A percentile compares a stretch with the other conserved stretches of the same genome.
Conservation (phyloP, 1,140 invertebrate genomes). For the Asbolus verrucosus region DNA sequence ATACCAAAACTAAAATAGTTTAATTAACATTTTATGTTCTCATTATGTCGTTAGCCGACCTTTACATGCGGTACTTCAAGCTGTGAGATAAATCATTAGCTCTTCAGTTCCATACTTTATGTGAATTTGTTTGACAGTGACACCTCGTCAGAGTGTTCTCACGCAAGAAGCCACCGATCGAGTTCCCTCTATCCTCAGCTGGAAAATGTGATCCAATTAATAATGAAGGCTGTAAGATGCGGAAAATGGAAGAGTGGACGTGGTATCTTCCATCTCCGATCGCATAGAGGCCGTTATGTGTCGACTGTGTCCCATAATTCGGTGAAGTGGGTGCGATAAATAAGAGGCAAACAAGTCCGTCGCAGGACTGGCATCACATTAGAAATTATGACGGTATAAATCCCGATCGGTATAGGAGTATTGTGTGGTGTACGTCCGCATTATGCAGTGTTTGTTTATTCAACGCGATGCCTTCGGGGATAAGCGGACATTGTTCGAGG, state of each 20-base stretch:
- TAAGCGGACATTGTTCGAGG: constrained; percentile 42
- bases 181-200: too few relatives aligned
- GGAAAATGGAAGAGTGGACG: background rate
- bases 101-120: too few relatives aligned
- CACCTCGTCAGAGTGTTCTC: too few relatives aligned
- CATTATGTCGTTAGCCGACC: too few relatives aligned
- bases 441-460: constrained; percentile 44
- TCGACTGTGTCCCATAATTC: constrained; percentile 32
- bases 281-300: constrained; percentile 20
- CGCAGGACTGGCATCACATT: constrained; percentile 31
- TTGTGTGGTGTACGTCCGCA: constrained; percentile 30
- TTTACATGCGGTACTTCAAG: too few relatives aligned
- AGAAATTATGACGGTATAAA: constrained; percentile 45
- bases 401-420: constrained; percentile 39
- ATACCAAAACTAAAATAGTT: too few relatives aligned
- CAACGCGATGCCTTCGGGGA: constrained; percentile 31
- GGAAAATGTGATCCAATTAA: too few relatives aligned
- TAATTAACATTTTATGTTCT: too few relatives aligned
- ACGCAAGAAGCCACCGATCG: too few relatives aligned
- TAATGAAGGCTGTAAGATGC: background rate
- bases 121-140: too few relatives aligned
- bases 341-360: constrained; percentile 8
- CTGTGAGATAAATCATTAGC: too few relatives aligned
- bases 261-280: background rate
- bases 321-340: constrained; percentile 17